These are phyloP conservation scores for Lingula anatina DNA, from an alignment of 2,888 invertebrate genomes.

Conservation along the genomic window DNA sequence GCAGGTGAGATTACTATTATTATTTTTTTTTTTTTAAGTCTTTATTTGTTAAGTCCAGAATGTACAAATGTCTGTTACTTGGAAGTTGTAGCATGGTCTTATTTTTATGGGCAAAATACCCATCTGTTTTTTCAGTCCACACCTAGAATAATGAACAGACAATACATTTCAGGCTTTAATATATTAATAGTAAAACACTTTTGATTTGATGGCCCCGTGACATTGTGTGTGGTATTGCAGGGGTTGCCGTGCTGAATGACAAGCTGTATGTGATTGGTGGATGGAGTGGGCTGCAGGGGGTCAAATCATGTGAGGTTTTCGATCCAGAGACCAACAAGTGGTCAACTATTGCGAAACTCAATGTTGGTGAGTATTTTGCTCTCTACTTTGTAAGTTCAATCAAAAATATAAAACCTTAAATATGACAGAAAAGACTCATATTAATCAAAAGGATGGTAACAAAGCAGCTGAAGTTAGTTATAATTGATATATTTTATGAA, in stretches of 20 bases:
- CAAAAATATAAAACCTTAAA: not conserved
- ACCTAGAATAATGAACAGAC: no score
- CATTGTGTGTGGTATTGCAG: no score
- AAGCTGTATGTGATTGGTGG: constrained; percentile 75
- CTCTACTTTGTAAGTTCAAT: no score
- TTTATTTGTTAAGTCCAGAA: not conserved
- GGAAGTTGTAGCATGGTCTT: no score
- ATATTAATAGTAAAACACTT: no score
- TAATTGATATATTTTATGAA: not conserved
- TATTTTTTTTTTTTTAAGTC: not conserved
- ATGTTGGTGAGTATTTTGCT: constrained; percentile 60
- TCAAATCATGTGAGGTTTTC: constrained; percentile 71
- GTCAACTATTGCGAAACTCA: constrained; percentile 66
- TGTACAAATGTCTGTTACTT: not conserved
- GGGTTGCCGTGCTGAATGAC: constrained; percentile 63
- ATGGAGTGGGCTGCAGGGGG: constrained; percentile 64
- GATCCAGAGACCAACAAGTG: constrained; percentile 62
- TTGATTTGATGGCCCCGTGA: no score
- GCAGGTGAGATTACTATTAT: constrained; percentile 55
- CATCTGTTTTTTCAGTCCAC: no score
- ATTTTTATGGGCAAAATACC: no score
- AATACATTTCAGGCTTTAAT: no score
- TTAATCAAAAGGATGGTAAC: no score
- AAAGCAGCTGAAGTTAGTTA: no score
- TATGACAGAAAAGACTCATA: no score